These are phyloP conservation scores for Gallinago undulata DNA, from an alignment of 2,113 vertebrate genomes.

Conservation along the genomic window DNA sequence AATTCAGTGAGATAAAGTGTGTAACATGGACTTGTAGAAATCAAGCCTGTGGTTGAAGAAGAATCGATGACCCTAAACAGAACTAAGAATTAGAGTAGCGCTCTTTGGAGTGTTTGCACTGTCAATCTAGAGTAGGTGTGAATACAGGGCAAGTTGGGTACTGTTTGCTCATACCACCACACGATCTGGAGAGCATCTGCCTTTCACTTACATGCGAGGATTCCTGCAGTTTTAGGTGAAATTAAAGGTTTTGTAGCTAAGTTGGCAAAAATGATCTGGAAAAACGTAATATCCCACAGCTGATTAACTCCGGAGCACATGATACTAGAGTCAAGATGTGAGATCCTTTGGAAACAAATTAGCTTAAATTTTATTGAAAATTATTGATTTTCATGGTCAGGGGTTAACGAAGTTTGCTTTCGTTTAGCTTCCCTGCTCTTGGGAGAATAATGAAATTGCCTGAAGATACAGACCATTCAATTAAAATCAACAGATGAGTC, in stretches of 20 bases:
- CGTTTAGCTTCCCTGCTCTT: constrained; percentile 51
- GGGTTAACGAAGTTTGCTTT: constrained; percentile 80
- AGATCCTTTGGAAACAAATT: constrained; percentile 81
- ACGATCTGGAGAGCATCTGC: not conserved
- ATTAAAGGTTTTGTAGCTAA: not conserved
- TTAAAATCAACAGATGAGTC: constrained; percentile 64
- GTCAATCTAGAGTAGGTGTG: not conserved
- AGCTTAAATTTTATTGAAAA: constrained; percentile 81
- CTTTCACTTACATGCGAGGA: not conserved
- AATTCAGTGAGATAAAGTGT: not conserved
- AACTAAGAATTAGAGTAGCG: not conserved
- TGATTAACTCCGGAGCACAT: not conserved
- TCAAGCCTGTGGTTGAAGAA: not conserved
- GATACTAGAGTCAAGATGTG: not conserved
- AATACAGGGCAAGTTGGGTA: not conserved
- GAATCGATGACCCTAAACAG: not conserved
- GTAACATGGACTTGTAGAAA: not conserved
- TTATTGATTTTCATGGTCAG: constrained; percentile 83
- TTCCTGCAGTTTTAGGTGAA: not conserved
- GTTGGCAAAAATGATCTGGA: not conserved
- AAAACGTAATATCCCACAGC: not conserved
- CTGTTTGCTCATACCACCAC: not conserved
- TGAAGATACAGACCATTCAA: constrained; percentile 61
- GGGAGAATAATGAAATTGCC: constrained; percentile 63
- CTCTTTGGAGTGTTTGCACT: not conserved